A percentile compares a stretch with the other conserved stretches of the same genome.
Conservation (phyloP, 2,797 vertebrate genomes). For the Oreonectes daqikongensis region DNA sequence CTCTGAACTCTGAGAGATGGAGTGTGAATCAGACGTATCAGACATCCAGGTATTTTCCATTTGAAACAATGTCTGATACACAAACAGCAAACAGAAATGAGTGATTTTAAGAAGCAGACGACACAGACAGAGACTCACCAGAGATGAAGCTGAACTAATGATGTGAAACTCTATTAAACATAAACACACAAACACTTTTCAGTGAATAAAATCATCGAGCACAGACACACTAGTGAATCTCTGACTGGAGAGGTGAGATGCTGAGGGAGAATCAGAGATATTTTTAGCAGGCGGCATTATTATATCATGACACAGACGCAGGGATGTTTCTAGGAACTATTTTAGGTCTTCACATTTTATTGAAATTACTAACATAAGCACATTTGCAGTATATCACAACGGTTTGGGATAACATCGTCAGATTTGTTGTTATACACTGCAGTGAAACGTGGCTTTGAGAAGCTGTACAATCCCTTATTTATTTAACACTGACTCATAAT, state of each 20-base stretch:
- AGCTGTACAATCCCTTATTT: not conserved
- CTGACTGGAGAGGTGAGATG: not conserved
- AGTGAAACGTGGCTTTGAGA: not conserved
- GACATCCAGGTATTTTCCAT: conserved; percentile 14
- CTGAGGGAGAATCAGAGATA: conserved; percentile 47
- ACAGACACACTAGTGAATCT: not conserved
- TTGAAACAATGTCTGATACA: conserved; percentile 21
- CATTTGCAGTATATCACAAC: no score
- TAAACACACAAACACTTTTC: not conserved
- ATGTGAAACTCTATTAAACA: not conserved
- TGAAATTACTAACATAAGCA: not conserved
- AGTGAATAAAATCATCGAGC: not conserved
- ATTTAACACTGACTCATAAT: no score
- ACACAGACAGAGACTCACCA: no score
- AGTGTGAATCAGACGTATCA: conserved; percentile 24
- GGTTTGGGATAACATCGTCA: no score
- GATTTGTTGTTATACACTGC: no score
- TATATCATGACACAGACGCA: conserved; percentile 52
- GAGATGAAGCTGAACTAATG: not conserved
- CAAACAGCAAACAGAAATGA: not conserved
- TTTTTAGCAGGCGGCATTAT: conserved; percentile 66
- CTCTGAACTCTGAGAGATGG: conserved; percentile 16
- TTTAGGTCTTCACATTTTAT: not conserved
- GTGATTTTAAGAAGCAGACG: no score
- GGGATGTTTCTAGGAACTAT: conserved; percentile 32